These are phyloP conservation scores for Drosophila baimaii DNA, from an alignment of 1,140 invertebrate species.

Conservation along the genomic window DNA sequence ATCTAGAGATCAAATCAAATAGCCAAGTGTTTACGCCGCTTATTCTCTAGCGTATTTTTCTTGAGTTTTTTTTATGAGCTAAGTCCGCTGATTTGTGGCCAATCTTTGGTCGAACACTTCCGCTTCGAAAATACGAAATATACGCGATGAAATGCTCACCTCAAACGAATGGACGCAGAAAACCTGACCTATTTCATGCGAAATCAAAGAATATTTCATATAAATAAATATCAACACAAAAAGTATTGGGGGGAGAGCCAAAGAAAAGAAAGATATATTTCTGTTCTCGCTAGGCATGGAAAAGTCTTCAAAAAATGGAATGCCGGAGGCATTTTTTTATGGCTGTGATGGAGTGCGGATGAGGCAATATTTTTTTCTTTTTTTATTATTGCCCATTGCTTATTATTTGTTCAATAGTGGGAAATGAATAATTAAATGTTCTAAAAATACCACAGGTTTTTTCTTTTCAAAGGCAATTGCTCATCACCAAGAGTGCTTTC, in stretches of 20 bases:
- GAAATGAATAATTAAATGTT: slow-evolving; percentile 32
- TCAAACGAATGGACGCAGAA: not conserved
- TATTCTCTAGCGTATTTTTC: slow-evolving; percentile 39
- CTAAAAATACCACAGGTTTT: slow-evolving; percentile 6
- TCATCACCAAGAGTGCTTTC: not conserved
- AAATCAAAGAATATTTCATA: slow-evolving; percentile 42
- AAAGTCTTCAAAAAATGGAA: slow-evolving; percentile 20
- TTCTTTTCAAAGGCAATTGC: slow-evolving; percentile 15
- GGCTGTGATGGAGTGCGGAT: slow-evolving; percentile 25
- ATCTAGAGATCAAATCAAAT: not conserved
- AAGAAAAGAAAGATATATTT: slow-evolving; percentile 4
- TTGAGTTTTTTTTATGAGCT: slow-evolving; percentile 37
- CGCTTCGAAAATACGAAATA: slow-evolving; percentile 18
- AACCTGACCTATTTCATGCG: slow-evolving; percentile 24
- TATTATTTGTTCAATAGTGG: slow-evolving; percentile 38
- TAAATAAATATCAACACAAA: slow-evolving; percentile 32
- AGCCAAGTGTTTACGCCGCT: slow-evolving; percentile 11
- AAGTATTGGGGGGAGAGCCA: slow-evolving; percentile 1
- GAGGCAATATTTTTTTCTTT: slow-evolving; percentile 11
- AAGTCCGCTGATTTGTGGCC: slow-evolving; percentile 40
- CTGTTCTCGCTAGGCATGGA: not conserved
- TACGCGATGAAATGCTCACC: slow-evolving; percentile 9
- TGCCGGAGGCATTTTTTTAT: slow-evolving; percentile 16
- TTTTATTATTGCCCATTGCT: slow-evolving; percentile 9
- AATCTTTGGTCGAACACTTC: slow-evolving; percentile 38